Evolutionary conservation across 2,888 invertebrate genomes (phyloP), one percentile per base, ranked within the genome.

Genomic region (Masnerella sp.): DNA sequence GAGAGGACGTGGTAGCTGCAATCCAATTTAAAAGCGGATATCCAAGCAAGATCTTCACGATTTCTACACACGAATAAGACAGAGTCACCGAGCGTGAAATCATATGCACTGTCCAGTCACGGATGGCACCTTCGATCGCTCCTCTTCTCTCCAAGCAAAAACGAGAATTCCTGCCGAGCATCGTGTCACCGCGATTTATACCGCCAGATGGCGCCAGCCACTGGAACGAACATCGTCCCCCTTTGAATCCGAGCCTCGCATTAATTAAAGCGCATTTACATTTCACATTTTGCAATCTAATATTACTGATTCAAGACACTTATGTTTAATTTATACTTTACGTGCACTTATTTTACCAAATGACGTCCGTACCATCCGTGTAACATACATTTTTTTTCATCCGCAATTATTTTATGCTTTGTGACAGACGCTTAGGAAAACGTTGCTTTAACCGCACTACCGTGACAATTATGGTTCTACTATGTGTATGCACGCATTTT

Each of bases 61-160:
- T 87, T 87, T 87, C 87, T 87, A 87, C 87, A 87, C 87, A 87
- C 85, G 87, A 83, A 84, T 83, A 85, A 86, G 85, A 85, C 83
- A 79, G 82, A 71, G 79, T 76, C 83, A 80, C 81, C 81, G 81
- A 82, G 83, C 87, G 87, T 87, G 84, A 86, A 87, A 87, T 87
- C 85, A 84, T 87, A 87, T 87, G 87, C 87, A 81, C 80, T 86
- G 87, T 86, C 86, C 86, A 87, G 87, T 87, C 87, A 85, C 85
- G 85, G 86, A 83, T 86, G 85, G 85, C 86, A 86, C 83, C 83
- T 83, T 81, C 81, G 80, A 80, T 81, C 76, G 80, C 79, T 78
- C 75, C 80, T 72, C 62, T 74, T 67, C 62, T 69, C 71, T 72
- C 71, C n/a, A 69, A 78, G 79, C 78, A 79, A 77, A 81, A 79